Evolutionary conservation across 1,140 invertebrate species (phyloP).

Genomic region (Lepidurus arcticus): DNA sequence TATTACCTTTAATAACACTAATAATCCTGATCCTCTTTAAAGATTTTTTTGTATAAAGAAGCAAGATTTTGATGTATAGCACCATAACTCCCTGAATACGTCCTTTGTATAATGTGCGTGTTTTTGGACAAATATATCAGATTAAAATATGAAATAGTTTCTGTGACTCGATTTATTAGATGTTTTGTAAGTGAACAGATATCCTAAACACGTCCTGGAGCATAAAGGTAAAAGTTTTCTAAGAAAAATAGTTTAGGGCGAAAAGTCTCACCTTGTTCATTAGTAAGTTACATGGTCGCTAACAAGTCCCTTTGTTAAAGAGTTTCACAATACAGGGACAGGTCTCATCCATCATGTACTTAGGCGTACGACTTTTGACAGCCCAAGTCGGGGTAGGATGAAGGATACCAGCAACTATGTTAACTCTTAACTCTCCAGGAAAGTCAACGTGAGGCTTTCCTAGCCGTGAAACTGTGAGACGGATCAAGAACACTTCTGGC

Average conservation of each 20-base stretch:
- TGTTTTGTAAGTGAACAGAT: not conserved
- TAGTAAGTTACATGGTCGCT: constrained; percentile 1
- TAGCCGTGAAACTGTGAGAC: not conserved
- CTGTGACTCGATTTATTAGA: not conserved
- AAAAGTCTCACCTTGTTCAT: constrained; percentile 19
- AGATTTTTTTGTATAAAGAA: not conserved
- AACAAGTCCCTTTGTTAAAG: constrained; percentile 4
- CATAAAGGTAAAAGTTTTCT: not conserved
- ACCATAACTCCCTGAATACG: not conserved
- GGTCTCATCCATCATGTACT: constrained; percentile 9
- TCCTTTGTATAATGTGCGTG: not conserved
- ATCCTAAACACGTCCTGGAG: not conserved
- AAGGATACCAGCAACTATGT: not conserved
- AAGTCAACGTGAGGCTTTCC: not conserved
- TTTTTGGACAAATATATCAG: not conserved
- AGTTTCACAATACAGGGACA: not conserved
- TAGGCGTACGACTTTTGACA: constrained; percentile 19
- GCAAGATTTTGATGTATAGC: not conserved
- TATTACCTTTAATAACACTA: not conserved
- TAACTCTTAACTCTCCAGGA: not conserved
- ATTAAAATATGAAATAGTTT: not conserved
- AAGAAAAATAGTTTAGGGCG: not conserved
- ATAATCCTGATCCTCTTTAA: not conserved
- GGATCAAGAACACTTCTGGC: not conserved
- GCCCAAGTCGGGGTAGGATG: not conserved